phyloP scores from a whole-genome alignment of 1,140 invertebrate species.

The Samia ricini region DNA sequence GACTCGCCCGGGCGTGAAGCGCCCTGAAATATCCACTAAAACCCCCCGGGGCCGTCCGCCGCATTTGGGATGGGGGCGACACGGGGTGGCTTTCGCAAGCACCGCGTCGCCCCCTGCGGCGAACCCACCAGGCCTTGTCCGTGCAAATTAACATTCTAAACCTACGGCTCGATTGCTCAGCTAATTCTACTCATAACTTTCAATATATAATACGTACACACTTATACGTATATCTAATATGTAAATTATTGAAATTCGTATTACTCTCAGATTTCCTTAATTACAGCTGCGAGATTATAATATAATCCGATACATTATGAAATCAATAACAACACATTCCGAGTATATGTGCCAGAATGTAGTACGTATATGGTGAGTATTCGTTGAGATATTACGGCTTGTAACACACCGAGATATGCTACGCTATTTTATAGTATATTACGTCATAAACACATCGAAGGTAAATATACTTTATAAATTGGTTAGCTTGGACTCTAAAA shows the following conservation, averaged over 20 bases:
- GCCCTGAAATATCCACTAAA: too few relatives aligned
- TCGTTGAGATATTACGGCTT: neutral
- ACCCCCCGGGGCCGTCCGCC: too few relatives aligned
- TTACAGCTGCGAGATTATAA: constrained; percentile 2
- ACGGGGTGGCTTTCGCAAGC: too few relatives aligned
- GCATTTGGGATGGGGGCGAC: too few relatives aligned
- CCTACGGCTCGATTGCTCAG: neutral
- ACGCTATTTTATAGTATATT: neutral
- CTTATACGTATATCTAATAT: neutral
- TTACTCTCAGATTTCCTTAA: constrained; percentile 1
- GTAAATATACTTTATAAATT: too few relatives aligned
- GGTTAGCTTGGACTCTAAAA: too few relatives aligned
- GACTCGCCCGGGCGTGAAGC: too few relatives aligned
- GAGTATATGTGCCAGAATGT: neutral
- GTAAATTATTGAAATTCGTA: neutral
- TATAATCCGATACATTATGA: constrained; percentile 3
- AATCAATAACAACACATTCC: constrained; percentile 6
- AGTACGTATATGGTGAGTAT: too few relatives aligned
- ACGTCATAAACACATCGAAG: too few relatives aligned
- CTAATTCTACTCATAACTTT: neutral
- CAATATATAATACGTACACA: neutral
- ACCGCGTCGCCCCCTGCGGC: too few relatives aligned
- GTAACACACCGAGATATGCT: neutral
- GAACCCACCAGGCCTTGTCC: too few relatives aligned
- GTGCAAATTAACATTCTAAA: too few relatives aligned